A percentile compares a stretch with the other conserved stretches of the same genome.
Conservation (phyloP, 92 coral and sea anemone species). For the Parazoanthus atlanticus region DNA sequence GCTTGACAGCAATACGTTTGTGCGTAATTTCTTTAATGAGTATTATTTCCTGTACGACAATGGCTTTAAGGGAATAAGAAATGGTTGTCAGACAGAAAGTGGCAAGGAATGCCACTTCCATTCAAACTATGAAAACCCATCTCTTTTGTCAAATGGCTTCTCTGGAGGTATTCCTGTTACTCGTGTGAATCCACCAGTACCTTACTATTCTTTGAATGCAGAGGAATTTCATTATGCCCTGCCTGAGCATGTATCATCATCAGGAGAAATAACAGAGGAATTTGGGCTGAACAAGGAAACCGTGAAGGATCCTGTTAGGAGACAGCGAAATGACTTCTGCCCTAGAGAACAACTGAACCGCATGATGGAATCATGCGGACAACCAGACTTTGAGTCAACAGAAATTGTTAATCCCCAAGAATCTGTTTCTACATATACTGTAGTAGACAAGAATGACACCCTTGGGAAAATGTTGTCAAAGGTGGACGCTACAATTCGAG, state of each 20-base stretch:
- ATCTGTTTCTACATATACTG: conserved; percentile 15
- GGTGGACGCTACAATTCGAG: conserved; percentile 50
- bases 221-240: conserved; percentile 12
- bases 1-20: too few species aligned
- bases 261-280: conserved; percentile 20
- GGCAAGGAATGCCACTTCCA: conserved; percentile 24
- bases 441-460: conserved; percentile 57
- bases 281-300: conserved; percentile 15
- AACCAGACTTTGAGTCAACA: conserved; percentile 39
- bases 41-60: conserved; percentile 44
- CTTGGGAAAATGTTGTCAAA: conserved; percentile 49
- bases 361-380: too few species aligned
- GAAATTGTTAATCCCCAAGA: conserved; percentile 7
- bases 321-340: conserved; percentile 43
- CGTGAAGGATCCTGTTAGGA: background rate
- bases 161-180: conserved; percentile 37
- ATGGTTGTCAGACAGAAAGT: conserved; percentile 19
- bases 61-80: conserved; percentile 53
- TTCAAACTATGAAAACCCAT: background rate
- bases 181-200: conserved; percentile 25
- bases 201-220: conserved; percentile 11
- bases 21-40: conserved; percentile 4
- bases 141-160: background rate
- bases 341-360: conserved; percentile 51
- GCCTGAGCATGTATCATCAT: background rate